phyloP scores from a whole-genome alignment of 1,140 invertebrate genomes.

The Brachionus asplanchnoidis region DNA sequence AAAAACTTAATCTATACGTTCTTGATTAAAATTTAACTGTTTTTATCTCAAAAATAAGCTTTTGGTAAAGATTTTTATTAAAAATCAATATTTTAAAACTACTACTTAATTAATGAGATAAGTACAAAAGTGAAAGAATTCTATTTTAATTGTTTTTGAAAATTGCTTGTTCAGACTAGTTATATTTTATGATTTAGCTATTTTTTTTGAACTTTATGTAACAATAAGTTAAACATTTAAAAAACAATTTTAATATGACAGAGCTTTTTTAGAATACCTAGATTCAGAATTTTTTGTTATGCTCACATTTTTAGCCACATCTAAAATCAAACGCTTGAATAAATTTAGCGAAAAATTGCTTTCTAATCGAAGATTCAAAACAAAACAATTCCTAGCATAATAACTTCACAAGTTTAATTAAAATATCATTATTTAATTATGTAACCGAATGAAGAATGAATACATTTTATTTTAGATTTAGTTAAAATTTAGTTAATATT shows the following conservation, averaged over 20 bases:
- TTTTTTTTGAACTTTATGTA: background rate
- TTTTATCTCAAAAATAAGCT: too few relatives aligned
- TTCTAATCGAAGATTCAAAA: background rate
- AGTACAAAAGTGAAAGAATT: background rate
- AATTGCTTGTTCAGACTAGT: background rate
- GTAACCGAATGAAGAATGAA: background rate
- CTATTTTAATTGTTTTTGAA: background rate
- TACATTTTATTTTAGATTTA: background rate
- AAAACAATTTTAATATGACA: background rate
- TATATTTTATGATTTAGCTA: background rate
- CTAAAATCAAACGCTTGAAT: background rate
- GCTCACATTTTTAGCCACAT: background rate
- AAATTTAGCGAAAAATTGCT: background rate
- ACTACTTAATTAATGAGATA: too few relatives aligned
- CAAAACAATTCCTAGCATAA: background rate
- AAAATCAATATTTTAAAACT: too few relatives aligned
- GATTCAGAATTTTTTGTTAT: background rate
- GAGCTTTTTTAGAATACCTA: background rate
- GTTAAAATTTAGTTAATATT: background rate
- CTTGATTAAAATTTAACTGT: too few relatives aligned
- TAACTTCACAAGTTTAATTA: background rate
- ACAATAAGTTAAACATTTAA: background rate
- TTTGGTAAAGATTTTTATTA: too few relatives aligned
- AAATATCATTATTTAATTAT: slow-evolving; percentile 1
- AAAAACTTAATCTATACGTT: too few relatives aligned